Conservation (phyloP, 2,888 invertebrate species). For the Autographa gamma region DNA sequence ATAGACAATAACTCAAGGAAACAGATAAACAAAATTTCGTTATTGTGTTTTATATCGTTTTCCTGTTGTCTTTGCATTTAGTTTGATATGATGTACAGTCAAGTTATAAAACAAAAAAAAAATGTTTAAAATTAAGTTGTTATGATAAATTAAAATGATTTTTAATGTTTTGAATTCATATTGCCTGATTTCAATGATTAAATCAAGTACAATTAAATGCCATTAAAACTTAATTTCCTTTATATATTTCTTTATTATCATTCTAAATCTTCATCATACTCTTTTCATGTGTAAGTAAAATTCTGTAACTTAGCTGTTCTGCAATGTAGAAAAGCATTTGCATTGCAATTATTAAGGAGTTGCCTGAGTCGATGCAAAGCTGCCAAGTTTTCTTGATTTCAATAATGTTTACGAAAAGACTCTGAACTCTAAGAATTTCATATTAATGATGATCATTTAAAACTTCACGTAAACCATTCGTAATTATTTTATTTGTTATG, state of each 20-base stretch:
- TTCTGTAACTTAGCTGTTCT: background rate
- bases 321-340: constrained; percentile 5
- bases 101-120: background rate
- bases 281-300: background rate
- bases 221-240: background rate
- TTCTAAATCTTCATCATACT: background rate
- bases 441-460: background rate
- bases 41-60: constrained; percentile 47
- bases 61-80: constrained; percentile 40
- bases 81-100: background rate
- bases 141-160: no score
- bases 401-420: background rate
- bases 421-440: background rate
- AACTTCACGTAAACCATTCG: background rate
- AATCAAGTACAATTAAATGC: background rate
- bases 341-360: constrained; percentile 6
- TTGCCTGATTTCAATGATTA: no score
- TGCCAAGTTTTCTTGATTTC: background rate
- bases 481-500: no score
- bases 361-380: background rate
- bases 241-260: background rate
- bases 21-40: constrained; percentile 49
- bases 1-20: constrained; percentile 54
- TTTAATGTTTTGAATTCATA: no score
- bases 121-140: no score